These are phyloP conservation scores for Tanypteryx hageni DNA, from an alignment of 2,888 invertebrate species.

Conservation along the genomic window DNA sequence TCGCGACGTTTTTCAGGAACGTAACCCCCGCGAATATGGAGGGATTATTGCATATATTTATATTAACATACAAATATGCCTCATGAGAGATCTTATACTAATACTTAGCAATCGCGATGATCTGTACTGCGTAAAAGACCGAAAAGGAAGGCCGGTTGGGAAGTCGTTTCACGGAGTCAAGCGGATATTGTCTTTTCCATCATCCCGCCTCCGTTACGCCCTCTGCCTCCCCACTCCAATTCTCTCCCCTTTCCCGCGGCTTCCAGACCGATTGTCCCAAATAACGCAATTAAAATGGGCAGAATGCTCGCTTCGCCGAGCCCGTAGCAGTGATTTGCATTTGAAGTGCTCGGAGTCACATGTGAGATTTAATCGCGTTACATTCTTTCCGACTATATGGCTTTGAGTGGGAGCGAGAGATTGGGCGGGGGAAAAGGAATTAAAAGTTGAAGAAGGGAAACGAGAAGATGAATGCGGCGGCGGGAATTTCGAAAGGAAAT, in stretches of 20 bases:
- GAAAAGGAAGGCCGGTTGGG: no score
- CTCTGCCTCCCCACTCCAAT: not conserved
- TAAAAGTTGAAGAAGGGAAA: not conserved
- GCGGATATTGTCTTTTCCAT: not conserved
- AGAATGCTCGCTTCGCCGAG: not conserved
- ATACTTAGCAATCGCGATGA: no score
- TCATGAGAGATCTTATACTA: no score
- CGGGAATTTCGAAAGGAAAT: no score
- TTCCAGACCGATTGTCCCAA: not conserved
- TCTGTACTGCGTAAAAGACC: no score
- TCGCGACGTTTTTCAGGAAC: no score
- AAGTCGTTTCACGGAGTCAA: not conserved
- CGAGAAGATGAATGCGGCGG: not conserved
- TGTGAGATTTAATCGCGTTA: conserved; percentile 20
- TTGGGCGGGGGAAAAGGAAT: not conserved
- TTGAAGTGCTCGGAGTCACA: not conserved
- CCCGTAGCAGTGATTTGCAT: conserved; percentile 33
- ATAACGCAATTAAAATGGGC: conserved; percentile 38
- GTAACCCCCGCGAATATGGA: no score
- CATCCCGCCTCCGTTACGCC: not conserved
- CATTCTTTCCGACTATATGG: conserved; percentile 12
- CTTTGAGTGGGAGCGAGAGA: not conserved
- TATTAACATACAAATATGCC: no score
- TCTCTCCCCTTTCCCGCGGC: not conserved
- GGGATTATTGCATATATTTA: no score